A percentile compares a stretch with the other conserved stretches of the same genome.
These are phyloP conservation scores for Leucophora obtusa DNA, from an alignment of 2,888 invertebrate species.

Conservation along the genomic window DNA sequence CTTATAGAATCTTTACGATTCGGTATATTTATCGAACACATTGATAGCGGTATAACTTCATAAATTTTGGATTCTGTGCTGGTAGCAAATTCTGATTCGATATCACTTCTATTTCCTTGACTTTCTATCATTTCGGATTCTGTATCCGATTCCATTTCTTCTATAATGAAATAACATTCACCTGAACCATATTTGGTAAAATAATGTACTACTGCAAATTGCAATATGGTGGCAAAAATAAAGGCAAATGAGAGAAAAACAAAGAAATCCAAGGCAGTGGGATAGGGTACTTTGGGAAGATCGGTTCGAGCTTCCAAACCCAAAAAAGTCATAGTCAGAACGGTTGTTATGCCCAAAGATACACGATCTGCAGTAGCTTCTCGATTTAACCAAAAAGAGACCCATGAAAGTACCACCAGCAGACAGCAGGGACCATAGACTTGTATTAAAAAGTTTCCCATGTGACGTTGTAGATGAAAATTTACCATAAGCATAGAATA, in stretches of 20 bases:
- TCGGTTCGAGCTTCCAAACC: constrained; percentile 89
- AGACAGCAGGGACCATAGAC: constrained; percentile 91
- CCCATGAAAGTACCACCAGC: constrained; percentile 91
- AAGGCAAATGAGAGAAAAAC: constrained; percentile 89
- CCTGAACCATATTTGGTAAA: constrained; percentile 91
- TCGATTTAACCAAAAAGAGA: constrained; percentile 90
- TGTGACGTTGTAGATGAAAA: constrained; percentile 88
- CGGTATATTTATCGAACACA: constrained; percentile 80
- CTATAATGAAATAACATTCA: constrained; percentile 86
- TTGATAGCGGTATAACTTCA: constrained; percentile 84
- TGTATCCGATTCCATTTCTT: constrained; percentile 81
- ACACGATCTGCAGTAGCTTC: constrained; percentile 91
- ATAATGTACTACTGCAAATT: constrained; percentile 91
- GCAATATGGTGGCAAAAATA: constrained; percentile 89
- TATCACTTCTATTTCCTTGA: constrained; percentile 55
- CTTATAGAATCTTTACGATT: constrained; percentile 67
- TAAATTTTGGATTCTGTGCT: constrained; percentile 78
- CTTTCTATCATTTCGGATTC: constrained; percentile 80
- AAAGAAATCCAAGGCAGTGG: constrained; percentile 91
- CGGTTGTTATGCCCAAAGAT: constrained; percentile 89
- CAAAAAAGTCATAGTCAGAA: constrained; percentile 90
- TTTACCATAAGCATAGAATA: constrained; percentile 86
- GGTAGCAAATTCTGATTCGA: constrained; percentile 74
- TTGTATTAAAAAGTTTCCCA: constrained; percentile 92
- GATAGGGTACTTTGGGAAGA: constrained; percentile 90